Base-by-base conservation (phyloP, 2,888 invertebrate species). In the Pachydiplax longipennis region DNA sequence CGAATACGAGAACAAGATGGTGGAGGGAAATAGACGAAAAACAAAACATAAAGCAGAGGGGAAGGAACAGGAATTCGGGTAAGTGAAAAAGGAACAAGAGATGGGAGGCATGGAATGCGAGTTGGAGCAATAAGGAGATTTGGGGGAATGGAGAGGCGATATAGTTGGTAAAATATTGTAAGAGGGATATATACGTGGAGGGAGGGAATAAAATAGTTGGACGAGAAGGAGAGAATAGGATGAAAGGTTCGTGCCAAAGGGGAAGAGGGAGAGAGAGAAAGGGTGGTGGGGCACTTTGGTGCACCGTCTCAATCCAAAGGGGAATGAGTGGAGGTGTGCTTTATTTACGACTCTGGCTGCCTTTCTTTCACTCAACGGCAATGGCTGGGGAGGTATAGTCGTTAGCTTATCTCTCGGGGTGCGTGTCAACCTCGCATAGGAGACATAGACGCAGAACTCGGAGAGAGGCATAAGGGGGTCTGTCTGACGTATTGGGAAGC, bases 371-470 rank as follows among this genome's bases (percentile, higher is more conserved):
- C 82, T 82, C 81, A 81, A 44, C 37, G 81, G 82, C 82, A 48
- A 82, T 82, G 48, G 48, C 44, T 82, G 82, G 82, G 44, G 82
- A 44, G 44, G 82, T 44, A 40, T 18, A 48, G 53, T 83, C 83
- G 53, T 83, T 58, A 35, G 53, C 83, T 83, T 83, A 83, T 83
- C 83, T 83, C 15, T 48, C 13, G 22, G 83, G 83, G 53, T 83
- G 83, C 83, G 83, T 83, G 83, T 83, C 83, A 83, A 83, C 83
- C 58, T 58, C 83, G 83, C 31, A 48, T 40, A 58, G 58, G 58
- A 53, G 83, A 40, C 48, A 53, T n/a, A 53, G 81, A 82, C n/a
- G 48, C 48, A 22, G 83, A 18, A 31, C 48, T 25, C 53, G n/a
- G 81, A 40, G 81, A 81, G 81, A 81, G 35, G 80, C 8, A 8